phyloP scores from a whole-genome alignment of 2,797 vertebrate species.

The Platyrinchus mystaceus region DNA sequence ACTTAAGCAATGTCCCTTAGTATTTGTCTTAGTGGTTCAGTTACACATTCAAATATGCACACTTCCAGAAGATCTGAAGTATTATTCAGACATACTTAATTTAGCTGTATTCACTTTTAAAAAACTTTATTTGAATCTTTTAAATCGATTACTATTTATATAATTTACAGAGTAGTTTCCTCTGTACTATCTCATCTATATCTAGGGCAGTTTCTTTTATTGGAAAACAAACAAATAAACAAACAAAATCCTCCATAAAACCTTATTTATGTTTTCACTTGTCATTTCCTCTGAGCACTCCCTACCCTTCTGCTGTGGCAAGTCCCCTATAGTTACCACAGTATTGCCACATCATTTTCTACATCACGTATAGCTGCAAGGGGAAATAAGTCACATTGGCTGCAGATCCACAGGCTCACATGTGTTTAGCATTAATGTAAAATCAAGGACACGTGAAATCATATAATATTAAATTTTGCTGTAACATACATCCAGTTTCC shows the following conservation, averaged over 20 bases:
- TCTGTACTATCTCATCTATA: neutral
- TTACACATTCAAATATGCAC: neutral
- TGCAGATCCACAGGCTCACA: neutral
- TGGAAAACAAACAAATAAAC: neutral
- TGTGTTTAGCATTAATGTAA: constrained; percentile 18
- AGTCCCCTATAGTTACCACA: neutral
- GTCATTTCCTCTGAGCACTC: neutral
- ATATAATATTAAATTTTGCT: neutral
- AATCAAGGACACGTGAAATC: neutral
- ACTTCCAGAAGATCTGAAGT: neutral
- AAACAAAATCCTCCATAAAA: neutral
- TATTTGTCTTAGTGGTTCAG: neutral
- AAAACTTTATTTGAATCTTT: neutral
- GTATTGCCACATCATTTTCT: neutral
- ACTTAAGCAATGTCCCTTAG: neutral
- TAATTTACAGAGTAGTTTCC: neutral
- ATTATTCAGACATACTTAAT: neutral
- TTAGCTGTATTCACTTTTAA: neutral
- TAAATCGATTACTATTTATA: neutral
- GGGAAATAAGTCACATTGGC: neutral
- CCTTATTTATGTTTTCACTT: neutral
- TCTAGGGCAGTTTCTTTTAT: neutral
- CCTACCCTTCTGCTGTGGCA: neutral
- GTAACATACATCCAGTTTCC: neutral
- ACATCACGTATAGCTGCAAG: neutral